A percentile compares a stretch with the other conserved stretches of the same genome.
These are phyloP conservation scores for Sphaeramia orbicularis DNA, from an alignment of 2,797 vertebrate species.

Conservation along the genomic window DNA sequence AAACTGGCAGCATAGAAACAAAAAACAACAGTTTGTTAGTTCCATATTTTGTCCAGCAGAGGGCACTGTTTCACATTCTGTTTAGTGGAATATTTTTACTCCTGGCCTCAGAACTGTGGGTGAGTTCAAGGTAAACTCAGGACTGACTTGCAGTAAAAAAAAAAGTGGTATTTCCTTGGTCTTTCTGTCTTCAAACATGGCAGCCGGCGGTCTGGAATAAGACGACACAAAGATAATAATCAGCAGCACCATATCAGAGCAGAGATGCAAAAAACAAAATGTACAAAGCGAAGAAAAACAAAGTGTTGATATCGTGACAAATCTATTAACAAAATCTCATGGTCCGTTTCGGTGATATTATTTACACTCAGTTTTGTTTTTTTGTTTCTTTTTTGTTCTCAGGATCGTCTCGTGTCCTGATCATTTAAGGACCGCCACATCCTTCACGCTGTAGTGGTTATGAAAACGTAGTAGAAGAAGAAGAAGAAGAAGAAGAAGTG, in stretches of 20 bases:
- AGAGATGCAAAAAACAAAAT: slow-evolving; percentile 42
- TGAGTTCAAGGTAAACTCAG: not conserved
- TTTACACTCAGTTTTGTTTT: slow-evolving; percentile 54
- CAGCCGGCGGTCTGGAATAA: not conserved
- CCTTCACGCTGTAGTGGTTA: slow-evolving; percentile 57
- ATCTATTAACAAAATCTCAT: slow-evolving; percentile 62
- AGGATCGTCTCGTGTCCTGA: slow-evolving; percentile 6
- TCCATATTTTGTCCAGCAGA: too few species aligned
- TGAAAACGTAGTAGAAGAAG: slow-evolving; percentile 1
- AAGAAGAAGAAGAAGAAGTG: slow-evolving; percentile 19
- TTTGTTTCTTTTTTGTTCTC: slow-evolving; percentile 15
- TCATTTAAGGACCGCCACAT: slow-evolving; percentile 14
- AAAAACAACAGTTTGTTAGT: too few species aligned
- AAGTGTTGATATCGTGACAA: slow-evolving; percentile 31
- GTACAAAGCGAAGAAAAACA: slow-evolving; percentile 49
- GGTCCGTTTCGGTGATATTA: slow-evolving; percentile 51
- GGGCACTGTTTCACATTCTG: too few species aligned
- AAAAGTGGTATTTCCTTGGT: not conserved
- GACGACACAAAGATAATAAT: slow-evolving; percentile 33
- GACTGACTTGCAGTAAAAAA: not conserved
- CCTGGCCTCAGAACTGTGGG: too few species aligned
- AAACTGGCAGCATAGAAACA: too few species aligned
- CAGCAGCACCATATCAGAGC: slow-evolving; percentile 67
- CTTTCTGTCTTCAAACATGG: slow-evolving; percentile 41
- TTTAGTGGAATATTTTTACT: too few species aligned